Evolutionary conservation across 2,797 vertebrate species (phyloP), one percentile per base, ranked within the genome.

Genomic region (Spinus pinus): DNA sequence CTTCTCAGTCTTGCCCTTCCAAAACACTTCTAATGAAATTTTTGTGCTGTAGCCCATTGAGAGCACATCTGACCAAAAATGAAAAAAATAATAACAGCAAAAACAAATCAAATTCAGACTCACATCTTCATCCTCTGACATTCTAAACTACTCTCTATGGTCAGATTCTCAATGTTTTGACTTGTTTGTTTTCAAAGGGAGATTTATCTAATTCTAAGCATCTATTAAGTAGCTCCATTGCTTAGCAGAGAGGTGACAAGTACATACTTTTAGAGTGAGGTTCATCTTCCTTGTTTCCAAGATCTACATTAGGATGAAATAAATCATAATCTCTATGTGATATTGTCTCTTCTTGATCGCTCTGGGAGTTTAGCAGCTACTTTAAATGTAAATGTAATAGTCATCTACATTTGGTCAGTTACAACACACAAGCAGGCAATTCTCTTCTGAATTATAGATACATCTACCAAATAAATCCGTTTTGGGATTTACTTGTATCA

Each of bases 261-360:
- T 35, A 22, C 7, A 33, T 3, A 27, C 4, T 27, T 80, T 46
- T 24, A 64, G 37, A 31, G 16, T 56, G 33, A 74, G 17, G 66
- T 71, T 81, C 25, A 25, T 49, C 33, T 56, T 37, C 2, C 2
- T 87, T 49, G 20, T 39, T 88, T n/a, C 42, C 54, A 37, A 88
- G 22, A 39, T 50, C n/a, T 69, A 35, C 17, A 23, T 60, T 42
- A 46, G 7, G 30, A 50, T 39, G 31, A 88, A 22, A 64, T 81
- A 77, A 81, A 70, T 56, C 56, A 62, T 27, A 71, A 7, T 15
- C 28, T 56, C 7, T 19, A 60, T 39, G 25, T 31, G 23, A 67
- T 28, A 25, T 8, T 65, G n/a, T 54, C 37, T 62, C 30, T 61
- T 57, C 6, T n/a, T 54, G 49, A 42, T 60, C 0, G 0, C 5